These are phyloP conservation scores for Pavo muticus DNA, from an alignment of 2,113 vertebrate species.

Conservation along the genomic window DNA sequence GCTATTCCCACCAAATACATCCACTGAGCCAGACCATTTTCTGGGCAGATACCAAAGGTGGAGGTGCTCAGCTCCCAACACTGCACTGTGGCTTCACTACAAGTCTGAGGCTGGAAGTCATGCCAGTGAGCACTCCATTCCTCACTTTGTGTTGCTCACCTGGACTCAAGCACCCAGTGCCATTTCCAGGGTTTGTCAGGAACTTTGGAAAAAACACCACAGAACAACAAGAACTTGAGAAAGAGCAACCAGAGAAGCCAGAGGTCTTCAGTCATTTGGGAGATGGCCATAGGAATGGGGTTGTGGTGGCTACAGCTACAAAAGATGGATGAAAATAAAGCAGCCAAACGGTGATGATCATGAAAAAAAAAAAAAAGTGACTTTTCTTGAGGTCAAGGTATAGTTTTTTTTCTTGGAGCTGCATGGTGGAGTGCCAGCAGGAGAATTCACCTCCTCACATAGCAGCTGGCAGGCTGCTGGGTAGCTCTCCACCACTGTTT, in stretches of 20 bases:
- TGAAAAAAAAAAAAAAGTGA: not conserved
- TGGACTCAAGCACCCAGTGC: not conserved
- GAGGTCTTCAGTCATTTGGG: not conserved
- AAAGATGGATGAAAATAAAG: not conserved
- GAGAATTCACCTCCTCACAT: not conserved
- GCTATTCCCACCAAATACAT: not conserved
- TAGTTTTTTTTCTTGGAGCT: not conserved
- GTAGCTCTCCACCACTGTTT: not conserved
- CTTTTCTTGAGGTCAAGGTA: not conserved
- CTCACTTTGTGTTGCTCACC: not conserved
- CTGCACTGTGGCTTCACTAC: not conserved
- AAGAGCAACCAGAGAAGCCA: not conserved
- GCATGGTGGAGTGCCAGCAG: not conserved
- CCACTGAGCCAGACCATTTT: slow-evolving; percentile 13
- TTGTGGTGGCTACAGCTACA: not conserved
- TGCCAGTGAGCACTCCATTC: not conserved
- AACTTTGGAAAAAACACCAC: not conserved
- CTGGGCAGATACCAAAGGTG: rapidly evolving
- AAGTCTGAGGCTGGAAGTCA: not conserved
- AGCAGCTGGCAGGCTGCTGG: not conserved
- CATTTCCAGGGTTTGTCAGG: not conserved
- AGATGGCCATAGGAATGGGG: not conserved
- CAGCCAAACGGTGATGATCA: not conserved
- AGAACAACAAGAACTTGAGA: not conserved
- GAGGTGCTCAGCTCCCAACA: not conserved